Conservation (phyloP, 2,888 invertebrate genomes). For the Hanleya hanleyi region DNA sequence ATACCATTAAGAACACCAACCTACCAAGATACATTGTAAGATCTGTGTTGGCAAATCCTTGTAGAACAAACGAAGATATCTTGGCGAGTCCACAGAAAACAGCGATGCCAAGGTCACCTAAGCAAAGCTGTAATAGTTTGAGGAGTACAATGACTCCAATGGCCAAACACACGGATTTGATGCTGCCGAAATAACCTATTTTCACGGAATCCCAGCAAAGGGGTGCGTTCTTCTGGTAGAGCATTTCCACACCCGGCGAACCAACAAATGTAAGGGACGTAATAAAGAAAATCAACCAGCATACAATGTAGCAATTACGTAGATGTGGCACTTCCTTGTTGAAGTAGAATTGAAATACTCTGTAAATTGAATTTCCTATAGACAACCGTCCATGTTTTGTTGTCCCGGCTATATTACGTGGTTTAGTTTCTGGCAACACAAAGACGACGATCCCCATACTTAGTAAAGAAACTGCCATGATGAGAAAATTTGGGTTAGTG, state of each 20-base stretch:
- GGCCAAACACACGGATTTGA: constrained; percentile 26
- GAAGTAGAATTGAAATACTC: constrained; percentile 35
- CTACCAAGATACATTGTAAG: constrained; percentile 40
- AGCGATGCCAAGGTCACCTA: constrained; percentile 39
- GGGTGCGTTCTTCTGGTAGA: constrained; percentile 41
- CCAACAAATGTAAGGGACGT: constrained; percentile 27
- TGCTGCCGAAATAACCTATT: constrained; percentile 35
- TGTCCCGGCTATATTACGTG: constrained; percentile 13
- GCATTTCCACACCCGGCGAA: constrained; percentile 32
- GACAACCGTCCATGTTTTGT: constrained; percentile 16
- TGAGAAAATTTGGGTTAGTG: constrained; percentile 26
- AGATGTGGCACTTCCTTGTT: background rate
- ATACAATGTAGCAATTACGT: constrained; percentile 15
- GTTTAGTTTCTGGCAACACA: constrained; percentile 31
- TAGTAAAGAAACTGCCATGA: constrained; percentile 17
- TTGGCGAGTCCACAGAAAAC: constrained; percentile 33
- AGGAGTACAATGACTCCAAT: constrained; percentile 31
- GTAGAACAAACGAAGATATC: constrained; percentile 27
- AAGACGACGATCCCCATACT: constrained; percentile 28
- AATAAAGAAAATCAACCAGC: constrained; percentile 25
- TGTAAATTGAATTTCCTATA: constrained; percentile 25
- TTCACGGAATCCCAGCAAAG: constrained; percentile 46
- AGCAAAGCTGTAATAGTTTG: constrained; percentile 34
- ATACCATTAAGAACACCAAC: too few relatives aligned
- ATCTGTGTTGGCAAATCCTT: constrained; percentile 33